These are phyloP conservation scores for Pogonocherus hispidulus DNA, from an alignment of 2,888 invertebrate species.

Conservation along the genomic window DNA sequence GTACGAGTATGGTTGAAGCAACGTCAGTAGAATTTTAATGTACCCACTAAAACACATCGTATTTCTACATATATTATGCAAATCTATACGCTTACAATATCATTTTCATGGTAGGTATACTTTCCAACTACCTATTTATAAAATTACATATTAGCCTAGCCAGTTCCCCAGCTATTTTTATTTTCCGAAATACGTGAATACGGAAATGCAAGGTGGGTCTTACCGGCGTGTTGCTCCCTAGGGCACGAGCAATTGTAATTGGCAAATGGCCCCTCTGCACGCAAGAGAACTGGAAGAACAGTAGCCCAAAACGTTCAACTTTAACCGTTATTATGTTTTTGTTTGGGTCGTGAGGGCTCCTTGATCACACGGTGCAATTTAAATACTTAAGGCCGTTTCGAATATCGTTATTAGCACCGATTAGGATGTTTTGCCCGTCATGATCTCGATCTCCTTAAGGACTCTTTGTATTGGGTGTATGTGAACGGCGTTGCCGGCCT, in stretches of 20 bases:
- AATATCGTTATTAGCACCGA: constrained; percentile 39
- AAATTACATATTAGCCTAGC: constrained; percentile 15
- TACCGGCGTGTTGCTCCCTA: constrained; percentile 26
- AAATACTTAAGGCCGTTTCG: constrained; percentile 21
- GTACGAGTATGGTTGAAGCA: too few species aligned
- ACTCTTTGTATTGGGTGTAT: neutral
- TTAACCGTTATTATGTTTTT: constrained; percentile 45
- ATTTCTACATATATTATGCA: constrained; percentile 29
- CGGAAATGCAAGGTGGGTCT: constrained; percentile 28
- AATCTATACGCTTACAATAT: constrained; percentile 17
- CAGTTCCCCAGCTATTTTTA: constrained; percentile 4
- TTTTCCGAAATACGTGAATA: constrained; percentile 23
- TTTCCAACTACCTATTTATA: constrained; percentile 18
- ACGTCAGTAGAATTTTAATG: too few species aligned
- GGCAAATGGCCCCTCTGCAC: constrained; percentile 31
- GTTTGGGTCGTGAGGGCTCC: constrained; percentile 40
- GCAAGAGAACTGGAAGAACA: constrained; percentile 35
- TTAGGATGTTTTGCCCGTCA: constrained; percentile 27
- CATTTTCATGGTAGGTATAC: constrained; percentile 26
- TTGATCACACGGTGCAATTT: constrained; percentile 44
- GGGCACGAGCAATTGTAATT: constrained; percentile 28
- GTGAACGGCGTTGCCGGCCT: constrained; percentile 4
- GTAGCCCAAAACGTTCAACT: constrained; percentile 39
- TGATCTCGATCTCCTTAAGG: constrained; percentile 9
- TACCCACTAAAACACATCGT: neutral